These are phyloP conservation scores for Morpho helenor DNA, from an alignment of 2,888 invertebrate species.

Conservation along the genomic window DNA sequence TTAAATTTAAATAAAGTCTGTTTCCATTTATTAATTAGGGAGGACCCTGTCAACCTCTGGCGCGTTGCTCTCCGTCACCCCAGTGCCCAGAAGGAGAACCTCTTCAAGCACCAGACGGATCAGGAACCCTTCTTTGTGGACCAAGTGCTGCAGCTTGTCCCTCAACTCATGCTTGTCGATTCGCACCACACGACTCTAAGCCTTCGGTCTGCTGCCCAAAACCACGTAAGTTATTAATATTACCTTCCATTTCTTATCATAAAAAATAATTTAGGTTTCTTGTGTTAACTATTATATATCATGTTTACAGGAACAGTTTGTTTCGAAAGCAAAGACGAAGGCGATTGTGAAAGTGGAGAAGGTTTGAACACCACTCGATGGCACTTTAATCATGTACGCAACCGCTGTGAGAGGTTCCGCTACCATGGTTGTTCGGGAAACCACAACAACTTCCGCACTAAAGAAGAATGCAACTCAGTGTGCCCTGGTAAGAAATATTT, in stretches of 20 bases:
- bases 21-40: conserved; percentile 41
- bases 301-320: conserved; percentile 84
- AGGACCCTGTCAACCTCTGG: conserved; percentile 86
- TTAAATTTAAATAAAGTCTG: too few species aligned
- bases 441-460: conserved; percentile 91
- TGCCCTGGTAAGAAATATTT: conserved; percentile 82
- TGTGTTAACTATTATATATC: too few species aligned
- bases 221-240: conserved; percentile 78
- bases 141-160: conserved; percentile 89
- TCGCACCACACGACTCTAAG: conserved; percentile 86
- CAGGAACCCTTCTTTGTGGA: conserved; percentile 82
- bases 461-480: conserved; percentile 87
- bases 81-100: conserved; percentile 58
- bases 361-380: conserved; percentile 78
- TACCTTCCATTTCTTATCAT: not conserved
- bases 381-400: conserved; percentile 87
- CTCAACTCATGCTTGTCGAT: conserved; percentile 90
- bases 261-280: too few species aligned
- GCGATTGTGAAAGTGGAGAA: conserved; percentile 68
- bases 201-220: conserved; percentile 94
- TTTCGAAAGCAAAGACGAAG: conserved; percentile 84
- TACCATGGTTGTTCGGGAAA: conserved; percentile 88
- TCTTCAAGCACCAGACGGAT: conserved; percentile 58
- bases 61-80: conserved; percentile 85
- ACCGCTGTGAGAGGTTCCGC: conserved; percentile 85